Percentiles rank a stretch among this genome's conserved stretches.
These are phyloP conservation scores for Formicarius rufipectus DNA, from an alignment of 2,113 vertebrate genomes.

Conservation along the genomic window DNA sequence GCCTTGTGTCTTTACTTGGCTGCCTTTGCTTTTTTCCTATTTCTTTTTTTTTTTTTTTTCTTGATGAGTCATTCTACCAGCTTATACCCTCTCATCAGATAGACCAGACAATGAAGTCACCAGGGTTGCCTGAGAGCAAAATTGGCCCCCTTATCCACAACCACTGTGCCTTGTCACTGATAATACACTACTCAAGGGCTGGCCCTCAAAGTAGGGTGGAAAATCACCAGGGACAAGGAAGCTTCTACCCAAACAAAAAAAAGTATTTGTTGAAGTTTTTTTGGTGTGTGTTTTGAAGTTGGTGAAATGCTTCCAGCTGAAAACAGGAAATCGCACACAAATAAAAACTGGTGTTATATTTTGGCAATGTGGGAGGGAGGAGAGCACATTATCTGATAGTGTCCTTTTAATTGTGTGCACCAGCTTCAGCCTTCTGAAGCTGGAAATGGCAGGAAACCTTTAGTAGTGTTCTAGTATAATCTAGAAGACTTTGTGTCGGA, in stretches of 20 bases:
- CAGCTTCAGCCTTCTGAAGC: background rate
- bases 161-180: constrained; percentile 26
- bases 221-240: constrained; percentile 49
- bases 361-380: background rate
- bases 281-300: background rate
- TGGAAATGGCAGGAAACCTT: background rate
- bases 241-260: constrained; percentile 25
- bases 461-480: background rate
- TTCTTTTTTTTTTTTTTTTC: constrained; percentile 9
- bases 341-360: background rate
- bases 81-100: constrained; percentile 64
- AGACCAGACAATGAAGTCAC: constrained; percentile 68
- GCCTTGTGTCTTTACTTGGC: constrained; percentile 44
- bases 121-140: constrained; percentile 62
- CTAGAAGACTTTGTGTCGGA: background rate
- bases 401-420: background rate
- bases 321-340: constrained; percentile 40
- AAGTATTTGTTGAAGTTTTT: constrained; percentile 37
- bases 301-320: constrained; percentile 16
- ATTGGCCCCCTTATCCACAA: constrained; percentile 49
- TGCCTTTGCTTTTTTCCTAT: constrained; percentile 56
- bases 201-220: constrained; percentile 3
- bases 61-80: constrained; percentile 63
- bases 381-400: background rate
- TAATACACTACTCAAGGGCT: background rate